Base-by-base conservation (phyloP, 2,888 invertebrate species). In the Drosophila parthenogenetica region DNA sequence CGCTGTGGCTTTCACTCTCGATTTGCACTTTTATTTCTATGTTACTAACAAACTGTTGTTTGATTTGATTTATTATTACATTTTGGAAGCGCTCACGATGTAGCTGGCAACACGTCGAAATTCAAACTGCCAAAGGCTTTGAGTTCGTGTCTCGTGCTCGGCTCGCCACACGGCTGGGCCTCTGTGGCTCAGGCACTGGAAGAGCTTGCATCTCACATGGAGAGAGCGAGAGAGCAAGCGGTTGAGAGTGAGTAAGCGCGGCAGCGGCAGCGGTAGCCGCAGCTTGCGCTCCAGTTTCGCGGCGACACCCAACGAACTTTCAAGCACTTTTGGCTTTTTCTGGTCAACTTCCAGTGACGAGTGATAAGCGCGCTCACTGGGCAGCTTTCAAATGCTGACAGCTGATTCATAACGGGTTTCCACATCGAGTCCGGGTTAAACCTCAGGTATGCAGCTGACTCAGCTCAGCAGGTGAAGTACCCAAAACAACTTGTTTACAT, bases 91-190 rank as follows among this genome's bases (percentile, higher is more conserved):
- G 77, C 72, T 69, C 74, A 74, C 80, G 87, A 73, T 90, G 90
- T 80, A 69, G 60, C 78, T 84, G 76, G 81, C 79, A 80, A 80
- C 85, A 80, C 89, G 84, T 78, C 82, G 73, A 84, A 86, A 81
- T 77, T 72, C 57, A 79, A 84, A 90, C 90, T 90, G 86, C 72
- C 73, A 77, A 69, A 62, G 69, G 42, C 48, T 55, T 39, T 39
- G 62, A 37, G 46, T 62, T 29, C 29, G 29, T 29, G 8, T 29
- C 8, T 29, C 7, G 29, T 29, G 29, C 8, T 29, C 29, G 29
- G 19, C 19, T 19, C 19, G 19, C 58, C 42, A 48, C 50, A 54
- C 50, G 48, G 32, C 66, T 29, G 63, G 17, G 32, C 19, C 39
- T 49, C 51, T 61, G 35, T 50, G 65, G 69, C 65, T 67, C 64